phyloP scores from a whole-genome alignment of 1,140 invertebrate genomes.

The Drosophila lacertosa region DNA sequence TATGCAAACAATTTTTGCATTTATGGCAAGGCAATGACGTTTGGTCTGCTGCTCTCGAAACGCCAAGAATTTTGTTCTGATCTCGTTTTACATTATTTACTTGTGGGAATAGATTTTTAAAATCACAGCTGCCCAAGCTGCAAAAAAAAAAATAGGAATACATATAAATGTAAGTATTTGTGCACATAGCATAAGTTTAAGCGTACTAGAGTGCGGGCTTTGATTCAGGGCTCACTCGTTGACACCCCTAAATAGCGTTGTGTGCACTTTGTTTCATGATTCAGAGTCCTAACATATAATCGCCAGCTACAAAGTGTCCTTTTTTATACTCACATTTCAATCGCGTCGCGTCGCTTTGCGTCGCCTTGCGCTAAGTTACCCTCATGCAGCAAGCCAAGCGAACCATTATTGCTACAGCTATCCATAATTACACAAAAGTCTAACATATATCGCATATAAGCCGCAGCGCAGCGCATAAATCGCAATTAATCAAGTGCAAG shows the following conservation, averaged over 20 bases:
- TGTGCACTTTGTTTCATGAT: conserved; percentile 37
- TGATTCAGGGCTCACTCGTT: not conserved
- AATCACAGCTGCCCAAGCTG: conserved; percentile 39
- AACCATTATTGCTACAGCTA: conserved; percentile 36
- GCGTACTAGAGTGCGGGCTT: conserved; percentile 42
- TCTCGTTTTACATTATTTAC: conserved; percentile 36
- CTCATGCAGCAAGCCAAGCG: conserved; percentile 52
- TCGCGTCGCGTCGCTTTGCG: conserved; percentile 23
- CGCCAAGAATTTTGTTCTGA: conserved; percentile 33
- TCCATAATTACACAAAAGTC: conserved; percentile 70
- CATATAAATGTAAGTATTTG: not conserved
- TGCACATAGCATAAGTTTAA: conserved; percentile 41
- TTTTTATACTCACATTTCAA: conserved; percentile 53
- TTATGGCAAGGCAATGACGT: conserved; percentile 42
- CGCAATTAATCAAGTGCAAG: conserved; percentile 82
- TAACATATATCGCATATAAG: conserved; percentile 65
- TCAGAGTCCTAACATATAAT: conserved; percentile 34
- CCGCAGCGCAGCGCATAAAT: conserved; percentile 71
- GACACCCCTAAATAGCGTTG: conserved; percentile 27
- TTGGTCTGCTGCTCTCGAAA: conserved; percentile 30
- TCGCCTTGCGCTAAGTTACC: conserved; percentile 42
- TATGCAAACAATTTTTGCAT: conserved; percentile 56
- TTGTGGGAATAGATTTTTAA: conserved; percentile 34
- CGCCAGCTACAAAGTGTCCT: conserved; percentile 41
- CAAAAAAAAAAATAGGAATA: not conserved